Base-by-base conservation (phyloP, 2,888 invertebrate genomes). In the Globia sparganii region DNA sequence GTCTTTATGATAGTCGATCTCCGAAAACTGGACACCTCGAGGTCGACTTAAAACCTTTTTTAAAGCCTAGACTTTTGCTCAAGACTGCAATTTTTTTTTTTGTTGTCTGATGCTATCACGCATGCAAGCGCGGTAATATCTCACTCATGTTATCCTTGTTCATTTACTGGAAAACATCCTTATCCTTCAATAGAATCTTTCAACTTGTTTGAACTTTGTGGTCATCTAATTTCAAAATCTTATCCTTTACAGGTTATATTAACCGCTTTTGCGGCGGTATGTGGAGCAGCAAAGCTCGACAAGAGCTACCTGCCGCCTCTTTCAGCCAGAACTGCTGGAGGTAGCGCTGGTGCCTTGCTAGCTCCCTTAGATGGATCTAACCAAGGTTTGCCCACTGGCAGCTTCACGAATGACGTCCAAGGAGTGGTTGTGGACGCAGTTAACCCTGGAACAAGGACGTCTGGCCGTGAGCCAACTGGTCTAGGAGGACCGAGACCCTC, bases 401-500 rank as follows among this genome's bases (percentile, higher is more conserved):
- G 95, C 74, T 95, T 92, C 81, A 91, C 91, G 0, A 96, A 96
- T 80, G 94, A 95, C 0, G 93, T 90, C 76, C 92, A 94, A 89
- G 96, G 96, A n/a, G 94, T 96, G 0, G 95, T 96, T 0, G 95
- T 96, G 3, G 96, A 96, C 53, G 96, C 96, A 49, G 94, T 91
- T 0, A 88, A 92, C 5, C 91, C 95, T 65, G 96, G 95, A 0
- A 95, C 93, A 6, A 93, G 96, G 82, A 88, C 94, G 0, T 92
- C 91, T 28, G 89, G 91, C 18, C 90, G 79, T 37, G 93, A 92
- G 65, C 79, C 86, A 56, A 91, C 93, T 5, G 96, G 95, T 18
- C 90, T 96, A 11, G 96, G 96, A 69, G 94, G 87, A 8, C 90
- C 95, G 2, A 93, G 96, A 83, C 83, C 87, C 4, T 86, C 93